Evolutionary conservation across 2,888 invertebrate species (phyloP).

Genomic region (Galeopsomyia nigrocyanea): DNA sequence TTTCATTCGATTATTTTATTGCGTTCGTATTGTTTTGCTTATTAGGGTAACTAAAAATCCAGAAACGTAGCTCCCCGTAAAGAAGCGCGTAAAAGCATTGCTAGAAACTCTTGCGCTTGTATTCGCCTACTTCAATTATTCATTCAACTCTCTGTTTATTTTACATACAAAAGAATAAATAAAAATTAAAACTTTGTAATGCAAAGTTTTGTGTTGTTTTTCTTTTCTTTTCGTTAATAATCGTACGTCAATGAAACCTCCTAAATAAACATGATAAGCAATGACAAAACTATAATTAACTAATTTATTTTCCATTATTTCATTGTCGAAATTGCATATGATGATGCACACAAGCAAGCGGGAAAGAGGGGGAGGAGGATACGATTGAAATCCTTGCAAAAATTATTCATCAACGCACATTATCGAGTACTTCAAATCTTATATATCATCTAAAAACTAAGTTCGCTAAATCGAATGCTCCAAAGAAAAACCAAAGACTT

Average conservation of each 20-base stretch:
- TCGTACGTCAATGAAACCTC: conserved; percentile 26
- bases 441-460: conserved; percentile 6
- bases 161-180: conserved; percentile 6
- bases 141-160: conserved; percentile 16
- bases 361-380: no score
- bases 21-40: not conserved
- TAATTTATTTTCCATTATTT: not conserved
- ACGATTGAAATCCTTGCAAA: no score
- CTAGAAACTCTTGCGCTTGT: conserved; percentile 45
- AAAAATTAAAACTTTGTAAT: conserved; percentile 9
- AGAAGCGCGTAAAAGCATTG: conserved; percentile 46
- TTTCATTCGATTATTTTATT: not conserved
- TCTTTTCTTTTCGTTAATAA: conserved; percentile 4
- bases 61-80: conserved; percentile 40
- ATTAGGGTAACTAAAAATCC: conserved; percentile 16
- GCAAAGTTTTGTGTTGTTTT: conserved; percentile 13
- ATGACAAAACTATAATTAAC: no score
- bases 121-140: conserved; percentile 9
- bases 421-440: conserved; percentile 10
- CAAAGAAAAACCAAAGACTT: conserved; percentile 18
- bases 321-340: no score
- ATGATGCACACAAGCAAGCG: no score
- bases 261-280: conserved; percentile 11
- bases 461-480: not conserved
- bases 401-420: conserved; percentile 14